These are phyloP conservation scores for Achatina immaculata DNA, from an alignment of 1,140 invertebrate genomes.

Conservation along the genomic window DNA sequence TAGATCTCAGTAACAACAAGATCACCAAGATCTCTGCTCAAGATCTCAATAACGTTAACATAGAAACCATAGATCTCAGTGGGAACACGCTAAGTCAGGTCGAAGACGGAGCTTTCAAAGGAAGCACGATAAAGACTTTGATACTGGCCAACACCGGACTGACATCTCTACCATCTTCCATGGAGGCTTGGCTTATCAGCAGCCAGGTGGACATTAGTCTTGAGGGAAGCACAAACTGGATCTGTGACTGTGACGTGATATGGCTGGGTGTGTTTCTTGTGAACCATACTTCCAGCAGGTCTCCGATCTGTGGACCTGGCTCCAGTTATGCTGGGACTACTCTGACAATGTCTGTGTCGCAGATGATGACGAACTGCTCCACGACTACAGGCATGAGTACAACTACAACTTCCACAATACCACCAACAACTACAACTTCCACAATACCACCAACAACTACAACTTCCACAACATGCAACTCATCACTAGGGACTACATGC, in stretches of 20 bases:
- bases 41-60: slow-evolving; percentile 25
- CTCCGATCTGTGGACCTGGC: slow-evolving; percentile 18
- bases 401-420: not conserved
- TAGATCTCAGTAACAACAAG: slow-evolving; percentile 36
- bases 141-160: slow-evolving; percentile 6
- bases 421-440: not conserved
- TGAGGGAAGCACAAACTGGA: not conserved
- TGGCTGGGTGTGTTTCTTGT: not conserved
- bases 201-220: not conserved
- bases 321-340: slow-evolving; percentile 13
- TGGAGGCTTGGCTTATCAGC: not conserved
- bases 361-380: slow-evolving; percentile 5
- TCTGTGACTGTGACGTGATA: not conserved
- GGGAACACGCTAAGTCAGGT: not conserved
- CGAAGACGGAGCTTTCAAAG: not conserved
- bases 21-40: slow-evolving; percentile 2
- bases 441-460: not conserved
- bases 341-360: not conserved
- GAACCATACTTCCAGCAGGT: not conserved
- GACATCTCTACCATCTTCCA: slow-evolving; percentile 1
- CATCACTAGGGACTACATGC: no score
- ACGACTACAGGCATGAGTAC: slow-evolving; percentile 21
- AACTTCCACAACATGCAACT: slow-evolving; percentile 2
- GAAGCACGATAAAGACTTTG: not conserved
- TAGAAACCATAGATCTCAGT: slow-evolving; percentile 32